Base-by-base conservation (phyloP, 2,113 vertebrate genomes). In the Rafetus swinhoei region DNA sequence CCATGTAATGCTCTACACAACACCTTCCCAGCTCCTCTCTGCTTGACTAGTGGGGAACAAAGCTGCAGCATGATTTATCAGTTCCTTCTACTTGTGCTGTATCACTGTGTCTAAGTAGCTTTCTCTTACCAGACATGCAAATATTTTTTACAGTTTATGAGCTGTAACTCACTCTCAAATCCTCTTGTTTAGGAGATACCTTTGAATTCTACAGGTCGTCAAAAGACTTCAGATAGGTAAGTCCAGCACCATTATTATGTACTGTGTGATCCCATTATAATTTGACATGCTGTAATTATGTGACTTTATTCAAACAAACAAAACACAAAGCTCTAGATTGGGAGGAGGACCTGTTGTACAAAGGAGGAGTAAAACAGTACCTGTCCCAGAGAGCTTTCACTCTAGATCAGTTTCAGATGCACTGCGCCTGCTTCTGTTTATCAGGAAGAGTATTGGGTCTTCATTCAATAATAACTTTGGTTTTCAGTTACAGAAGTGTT, bases 191-290 rank as follows among this genome's bases (percentile, higher is more conserved):
- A 99, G 99, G 98, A 99, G 69, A 98, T 99, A 72, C 99, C 99
- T 27, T 88, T 99, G 95, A 98, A 98, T 93, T 82, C 98, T 29
- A 90, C 97, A 6, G 95, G 97, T 0, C 96, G 97, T 39, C 97
- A 97, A 84, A 98, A 97, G 93, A 93, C 97, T 82, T 96, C 98
- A 2, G 99, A 99, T 27, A 99, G 99, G 99, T 99, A 97, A 93
- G 97, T 94, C 39, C 21, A 12, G 11, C 22, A 21, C 12, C 22
- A 59, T 84, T 83, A 15, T 79, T 45, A 6, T 10, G n/a, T 24
- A 62, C 45, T 18, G 60, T 86, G 35, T 53, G 79, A 22, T 92
- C 1, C 29, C 82, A 25, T 84, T 89, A 62, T 32, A 16, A 76
- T 57, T 86, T n/a, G 62, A 10, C 18, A 72, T 72, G 9, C 57